Base-by-base conservation (phyloP, 2,888 invertebrate genomes). In the Calameuta pallipes region DNA sequence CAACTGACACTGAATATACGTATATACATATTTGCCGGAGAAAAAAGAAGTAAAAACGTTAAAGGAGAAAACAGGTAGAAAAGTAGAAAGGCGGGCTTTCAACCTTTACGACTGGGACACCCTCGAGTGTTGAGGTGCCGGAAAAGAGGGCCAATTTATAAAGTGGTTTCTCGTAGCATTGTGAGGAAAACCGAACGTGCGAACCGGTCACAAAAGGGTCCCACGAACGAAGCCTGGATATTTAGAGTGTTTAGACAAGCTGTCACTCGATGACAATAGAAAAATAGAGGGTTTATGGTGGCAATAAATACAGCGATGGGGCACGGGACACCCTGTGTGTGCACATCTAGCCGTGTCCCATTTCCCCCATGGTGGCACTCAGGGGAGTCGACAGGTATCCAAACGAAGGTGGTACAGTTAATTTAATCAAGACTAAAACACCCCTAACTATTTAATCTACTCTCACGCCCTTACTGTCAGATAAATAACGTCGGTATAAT, bases 221-320 rank as follows among this genome's bases (percentile, higher is more conserved):
- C 78, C 34, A 80, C 78, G 75, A 75, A 79, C 77, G 79, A 83
- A 87, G 87, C 82, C 85, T 83, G 81, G 84, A 86, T 87, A 83
- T 85, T 89, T 87, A 85, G 86, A 87, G 83, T 89, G 89, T 88
- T 89, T 90, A 83, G 89, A 89, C 89, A 89, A 83, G 84, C 88
- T 85, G 88, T 88, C 89, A 87, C 80, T 76, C 79, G 78, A 78
- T 78, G 80, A 88, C 88, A 89, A 90, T 86, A 79, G 83, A 77
- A 83, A 82, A 83, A 81, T 80, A 76, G 77, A 80, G 80, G 80
- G 75, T 77, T 81, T 83, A 80, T 77, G 78, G 77, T 79, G 82
- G 80, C 80, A 84, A 83, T 83, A 83, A 84, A 84, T 83, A 82
- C 78, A 71, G 70, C 77, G 73, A 77, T 34, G 75, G 76, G 79